Conservation (phyloP, 2,797 vertebrate genomes). For the Peromyscus melanophrys region DNA sequence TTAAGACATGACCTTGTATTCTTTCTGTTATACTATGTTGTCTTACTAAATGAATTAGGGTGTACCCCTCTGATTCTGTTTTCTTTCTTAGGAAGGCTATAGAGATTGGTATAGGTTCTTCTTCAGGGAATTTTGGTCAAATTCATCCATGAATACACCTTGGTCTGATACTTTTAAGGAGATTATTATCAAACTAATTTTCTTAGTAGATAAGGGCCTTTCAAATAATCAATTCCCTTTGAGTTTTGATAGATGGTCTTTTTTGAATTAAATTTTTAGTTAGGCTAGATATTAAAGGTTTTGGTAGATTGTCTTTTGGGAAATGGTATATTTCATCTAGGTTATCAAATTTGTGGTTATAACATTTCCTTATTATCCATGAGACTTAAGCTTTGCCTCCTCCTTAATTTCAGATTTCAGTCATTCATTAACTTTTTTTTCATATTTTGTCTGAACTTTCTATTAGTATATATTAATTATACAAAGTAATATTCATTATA, state of each 20-base stretch:
- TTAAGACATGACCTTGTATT: background rate
- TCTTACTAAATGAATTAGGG: background rate
- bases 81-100: conserved; percentile 20
- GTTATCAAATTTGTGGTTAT: background rate
- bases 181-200: conserved; percentile 42
- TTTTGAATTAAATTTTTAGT: background rate
- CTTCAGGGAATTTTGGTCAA: background rate
- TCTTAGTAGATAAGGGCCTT: background rate
- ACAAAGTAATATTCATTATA: background rate
- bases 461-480: background rate
- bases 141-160: background rate
- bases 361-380: background rate
- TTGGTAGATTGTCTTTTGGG: conserved; percentile 19
- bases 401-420: conserved; percentile 11
- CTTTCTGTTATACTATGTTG: background rate
- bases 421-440: background rate
- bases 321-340: background rate
- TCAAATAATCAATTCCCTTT: background rate
- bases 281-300: background rate
- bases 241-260: conserved; percentile 40
- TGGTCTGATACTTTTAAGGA: conserved; percentile 8
- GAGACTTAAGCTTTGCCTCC: background rate
- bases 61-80: background rate
- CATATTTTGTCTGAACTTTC: background rate
- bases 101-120: background rate